phyloP scores from a whole-genome alignment of 2,888 invertebrate species.

The Melinaea marsaeus region DNA sequence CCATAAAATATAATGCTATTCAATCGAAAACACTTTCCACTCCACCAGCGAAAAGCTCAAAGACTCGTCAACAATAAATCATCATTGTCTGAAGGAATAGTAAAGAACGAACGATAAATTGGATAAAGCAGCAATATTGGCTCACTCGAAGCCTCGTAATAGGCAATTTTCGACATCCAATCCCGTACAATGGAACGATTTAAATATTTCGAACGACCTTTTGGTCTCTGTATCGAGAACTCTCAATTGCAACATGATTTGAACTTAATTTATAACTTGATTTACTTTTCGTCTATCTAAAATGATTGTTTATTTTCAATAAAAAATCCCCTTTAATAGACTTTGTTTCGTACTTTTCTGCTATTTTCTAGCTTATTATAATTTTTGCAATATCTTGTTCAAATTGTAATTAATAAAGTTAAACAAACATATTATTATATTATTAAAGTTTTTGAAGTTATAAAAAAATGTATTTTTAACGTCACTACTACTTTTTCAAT shows the following conservation, averaged over 20 bases:
- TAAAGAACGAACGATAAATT: slow-evolving; percentile 67
- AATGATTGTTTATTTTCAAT: background rate
- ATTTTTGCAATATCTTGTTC: too few relatives aligned
- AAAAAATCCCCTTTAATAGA: background rate
- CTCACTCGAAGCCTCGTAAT: slow-evolving; percentile 63
- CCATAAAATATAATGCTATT: slow-evolving; percentile 7
- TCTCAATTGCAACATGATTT: slow-evolving; percentile 17
- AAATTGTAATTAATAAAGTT: too few relatives aligned
- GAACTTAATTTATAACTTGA: slow-evolving; percentile 11
- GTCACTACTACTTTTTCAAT: too few relatives aligned
- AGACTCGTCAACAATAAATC: slow-evolving; percentile 35
- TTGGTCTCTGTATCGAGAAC: slow-evolving; percentile 33
- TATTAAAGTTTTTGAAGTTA: too few relatives aligned
- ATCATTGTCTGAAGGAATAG: slow-evolving; percentile 59
- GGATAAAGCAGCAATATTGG: slow-evolving; percentile 70
- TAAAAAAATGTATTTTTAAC: too few relatives aligned
- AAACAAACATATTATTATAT: too few relatives aligned
- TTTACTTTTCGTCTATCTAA: slow-evolving; percentile 3
- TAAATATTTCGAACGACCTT: slow-evolving; percentile 56
- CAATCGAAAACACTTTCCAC: slow-evolving; percentile 13
- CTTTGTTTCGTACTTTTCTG: too few relatives aligned
- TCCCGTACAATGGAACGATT: slow-evolving; percentile 61
- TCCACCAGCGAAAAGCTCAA: slow-evolving; percentile 19
- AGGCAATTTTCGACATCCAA: slow-evolving; percentile 74
- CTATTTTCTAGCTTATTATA: too few relatives aligned